Base-by-base conservation (phyloP, 2,797 vertebrate species). In the Mus spretus region DNA sequence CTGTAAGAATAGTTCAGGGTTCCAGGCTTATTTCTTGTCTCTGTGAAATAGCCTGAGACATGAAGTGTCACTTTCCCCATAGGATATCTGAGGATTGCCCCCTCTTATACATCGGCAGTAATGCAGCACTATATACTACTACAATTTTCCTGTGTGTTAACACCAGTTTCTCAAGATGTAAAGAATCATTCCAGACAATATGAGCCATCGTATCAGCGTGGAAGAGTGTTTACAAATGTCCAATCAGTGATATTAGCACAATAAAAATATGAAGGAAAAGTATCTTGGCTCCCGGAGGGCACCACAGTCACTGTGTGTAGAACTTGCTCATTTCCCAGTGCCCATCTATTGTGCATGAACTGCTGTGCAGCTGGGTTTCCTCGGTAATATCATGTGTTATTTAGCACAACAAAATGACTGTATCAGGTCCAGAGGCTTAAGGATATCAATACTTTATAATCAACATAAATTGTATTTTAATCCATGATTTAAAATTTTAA, bases 401-500 rank as follows among this genome's bases (percentile, higher is more conserved):
- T 72, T 37, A 37, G 15, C 70, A 37, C 17, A 10, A 15, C 70
- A 72, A n/a, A 37, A n/a, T 19, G 34, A 37, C 6, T 28, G 9
- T 17, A 10, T 75, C 31, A 67, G 20, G 10, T 59, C 2, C 31
- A 85, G 87, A 57, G 70, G 28, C 80, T 89, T 93, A 85, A 95
- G 31, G 20, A 34, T 31, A 22, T 28, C 6, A 15, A 6, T n/a
- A 91, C 50, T 77, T 3, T 88, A 15, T 37, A 57, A 40, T 63
- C 6, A 89, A 72, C n/a, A 65, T 67, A 47, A 83, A 57, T 55
- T 85, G 4, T 63, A 47, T 93, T 92, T 67, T 90, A 91, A 26
- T 75, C 14, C 3, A 92, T 79, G 53, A 65, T 50, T 85, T 67
- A 50, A 31, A 6, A 59, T 8, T 72, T 72, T n/a, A n/a, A 85